A percentile compares a stretch with the other conserved stretches of the same genome.
phyloP scores from a whole-genome alignment of 2,888 invertebrate species.

The Diploptera punctata region DNA sequence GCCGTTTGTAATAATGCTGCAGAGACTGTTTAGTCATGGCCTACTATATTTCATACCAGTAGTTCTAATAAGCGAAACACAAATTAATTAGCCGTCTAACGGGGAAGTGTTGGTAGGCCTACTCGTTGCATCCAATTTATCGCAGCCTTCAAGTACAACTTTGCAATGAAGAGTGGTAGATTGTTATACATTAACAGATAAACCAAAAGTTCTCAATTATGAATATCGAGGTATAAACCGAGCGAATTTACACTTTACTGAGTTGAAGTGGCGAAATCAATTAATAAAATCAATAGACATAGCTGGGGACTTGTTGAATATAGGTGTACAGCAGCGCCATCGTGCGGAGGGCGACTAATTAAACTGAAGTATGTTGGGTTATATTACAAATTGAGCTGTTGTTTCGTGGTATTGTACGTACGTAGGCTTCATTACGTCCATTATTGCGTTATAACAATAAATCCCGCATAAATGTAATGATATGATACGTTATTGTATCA shows the following conservation, averaged over 20 bases:
- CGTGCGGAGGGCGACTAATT: neutral
- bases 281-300: conserved; percentile 19
- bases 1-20: no score
- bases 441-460: no score
- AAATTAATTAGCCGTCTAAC: neutral
- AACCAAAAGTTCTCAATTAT: conserved; percentile 4
- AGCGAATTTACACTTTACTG: conserved; percentile 24
- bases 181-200: conserved; percentile 24
- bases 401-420: no score
- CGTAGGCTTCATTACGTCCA: no score
- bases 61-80: no score
- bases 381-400: neutral
- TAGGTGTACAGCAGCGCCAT: neutral
- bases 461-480: neutral
- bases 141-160: neutral
- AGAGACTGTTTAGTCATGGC: no score
- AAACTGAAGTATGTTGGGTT: neutral
- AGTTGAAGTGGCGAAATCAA: conserved; percentile 14
- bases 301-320: neutral
- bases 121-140: neutral
- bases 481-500: neutral
- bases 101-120: neutral
- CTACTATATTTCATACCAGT: no score
- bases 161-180: conserved; percentile 19
- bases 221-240: conserved; percentile 5